Percentiles rank a stretch among this genome's conserved stretches.
Conservation (phyloP, 2,113 vertebrate species). For the Elanoides forficatus region DNA sequence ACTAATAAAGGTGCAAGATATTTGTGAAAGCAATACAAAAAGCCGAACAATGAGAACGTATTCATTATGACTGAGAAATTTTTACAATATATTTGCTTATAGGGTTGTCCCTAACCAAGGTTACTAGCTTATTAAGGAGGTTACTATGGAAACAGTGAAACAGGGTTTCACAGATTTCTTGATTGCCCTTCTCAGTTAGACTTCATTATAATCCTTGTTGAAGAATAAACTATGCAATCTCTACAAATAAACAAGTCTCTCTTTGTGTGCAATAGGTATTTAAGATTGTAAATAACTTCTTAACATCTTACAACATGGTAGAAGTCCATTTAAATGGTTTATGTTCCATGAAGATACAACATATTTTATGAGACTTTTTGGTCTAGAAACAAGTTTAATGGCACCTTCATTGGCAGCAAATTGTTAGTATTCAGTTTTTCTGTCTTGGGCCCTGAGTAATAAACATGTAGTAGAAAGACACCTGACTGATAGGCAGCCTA, state of each 20-base stretch:
- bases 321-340: not conserved
- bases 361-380: not conserved
- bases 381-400: not conserved
- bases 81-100: not conserved
- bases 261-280: not conserved
- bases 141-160: conserved; percentile 59
- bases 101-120: conserved; percentile 17
- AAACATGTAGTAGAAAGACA: not conserved
- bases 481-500: not conserved
- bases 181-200: not conserved
- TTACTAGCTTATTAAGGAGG: not conserved
- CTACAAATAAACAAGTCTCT: not conserved
- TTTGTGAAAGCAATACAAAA: not conserved
- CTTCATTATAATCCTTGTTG: not conserved
- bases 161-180: not conserved
- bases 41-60: not conserved
- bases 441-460: not conserved
- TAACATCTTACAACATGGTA: not conserved
- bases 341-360: not conserved
- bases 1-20: not conserved
- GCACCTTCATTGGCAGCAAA: not conserved
- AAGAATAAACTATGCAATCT: not conserved
- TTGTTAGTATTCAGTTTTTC: not conserved
- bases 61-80: not conserved
- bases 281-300: not conserved